phyloP scores from a whole-genome alignment of 1,140 invertebrate genomes.

The Papilio xuthus region DNA sequence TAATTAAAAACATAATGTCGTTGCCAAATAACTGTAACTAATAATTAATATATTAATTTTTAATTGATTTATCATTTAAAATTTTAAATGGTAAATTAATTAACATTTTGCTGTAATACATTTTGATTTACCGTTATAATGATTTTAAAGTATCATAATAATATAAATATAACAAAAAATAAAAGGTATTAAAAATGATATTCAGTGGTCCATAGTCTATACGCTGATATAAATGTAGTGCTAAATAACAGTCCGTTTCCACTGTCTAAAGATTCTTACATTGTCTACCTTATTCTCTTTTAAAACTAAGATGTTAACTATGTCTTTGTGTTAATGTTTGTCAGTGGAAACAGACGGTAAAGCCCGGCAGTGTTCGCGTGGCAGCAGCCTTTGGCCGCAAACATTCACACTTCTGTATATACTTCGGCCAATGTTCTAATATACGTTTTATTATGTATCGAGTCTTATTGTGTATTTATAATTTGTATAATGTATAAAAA shows the following conservation, averaged over 20 bases:
- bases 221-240: constrained; percentile 38
- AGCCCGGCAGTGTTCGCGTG: not conserved
- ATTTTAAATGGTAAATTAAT: constrained; percentile 9
- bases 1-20: not conserved
- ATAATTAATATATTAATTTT: not conserved
- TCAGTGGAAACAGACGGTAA: not conserved
- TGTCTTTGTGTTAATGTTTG: not conserved
- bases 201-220: not conserved
- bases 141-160: not conserved
- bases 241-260: constrained; percentile 42
- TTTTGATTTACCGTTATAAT: not conserved
- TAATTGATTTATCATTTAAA: not conserved
- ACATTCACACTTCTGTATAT: constrained; percentile 54
- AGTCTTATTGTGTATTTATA: constrained; percentile 62
- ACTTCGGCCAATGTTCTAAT: constrained; percentile 59
- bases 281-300: no score
- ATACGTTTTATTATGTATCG: constrained; percentile 67
- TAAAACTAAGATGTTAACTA: no score
- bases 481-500: constrained; percentile 72
- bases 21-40: not conserved
- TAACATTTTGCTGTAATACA: not conserved
- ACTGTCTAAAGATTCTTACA: not conserved
- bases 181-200: not conserved
- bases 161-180: not conserved
- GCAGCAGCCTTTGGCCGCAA: not conserved